Conservation (phyloP, 2,797 vertebrate species). For the Bryconaethiops microstoma region DNA sequence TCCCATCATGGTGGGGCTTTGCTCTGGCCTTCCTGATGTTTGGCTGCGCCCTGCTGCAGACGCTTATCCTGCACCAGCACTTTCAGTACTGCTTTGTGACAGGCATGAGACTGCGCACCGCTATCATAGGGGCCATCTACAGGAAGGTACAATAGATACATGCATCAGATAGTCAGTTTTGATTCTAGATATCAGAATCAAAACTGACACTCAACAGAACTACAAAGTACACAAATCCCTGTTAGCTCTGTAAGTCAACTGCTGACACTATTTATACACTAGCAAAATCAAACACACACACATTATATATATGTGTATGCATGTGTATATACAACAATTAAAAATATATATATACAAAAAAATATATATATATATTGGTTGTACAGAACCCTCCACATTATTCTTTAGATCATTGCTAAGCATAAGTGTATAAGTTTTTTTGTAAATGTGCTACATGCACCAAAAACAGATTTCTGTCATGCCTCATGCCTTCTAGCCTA, state of each 20-base stretch:
- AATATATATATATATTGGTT: too few relatives aligned
- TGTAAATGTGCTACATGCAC: too few relatives aligned
- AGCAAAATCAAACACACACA: background rate
- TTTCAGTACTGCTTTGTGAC: conserved; percentile 89
- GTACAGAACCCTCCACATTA: too few relatives aligned
- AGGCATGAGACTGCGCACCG: conserved; percentile 88
- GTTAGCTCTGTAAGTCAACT: background rate
- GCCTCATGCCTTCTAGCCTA: background rate
- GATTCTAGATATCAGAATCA: background rate
- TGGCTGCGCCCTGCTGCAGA: conserved; percentile 84
- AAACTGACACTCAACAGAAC: background rate
- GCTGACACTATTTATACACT: too few relatives aligned
- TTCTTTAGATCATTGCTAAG: too few relatives aligned
- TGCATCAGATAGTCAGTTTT: background rate
- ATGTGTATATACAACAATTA: too few relatives aligned
- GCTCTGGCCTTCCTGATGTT: conserved; percentile 92
- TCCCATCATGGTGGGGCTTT: conserved; percentile 93
- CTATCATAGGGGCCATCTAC: conserved; percentile 89
- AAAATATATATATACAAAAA: too few relatives aligned
- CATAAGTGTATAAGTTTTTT: too few relatives aligned
- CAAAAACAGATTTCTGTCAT: too few relatives aligned
- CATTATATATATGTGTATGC: too few relatives aligned
- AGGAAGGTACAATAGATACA: conserved; percentile 84
- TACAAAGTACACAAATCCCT: background rate
- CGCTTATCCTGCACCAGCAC: conserved; percentile 88